Conservation (phyloP, 2,797 vertebrate species). For the Enteromius radiatus region DNA sequence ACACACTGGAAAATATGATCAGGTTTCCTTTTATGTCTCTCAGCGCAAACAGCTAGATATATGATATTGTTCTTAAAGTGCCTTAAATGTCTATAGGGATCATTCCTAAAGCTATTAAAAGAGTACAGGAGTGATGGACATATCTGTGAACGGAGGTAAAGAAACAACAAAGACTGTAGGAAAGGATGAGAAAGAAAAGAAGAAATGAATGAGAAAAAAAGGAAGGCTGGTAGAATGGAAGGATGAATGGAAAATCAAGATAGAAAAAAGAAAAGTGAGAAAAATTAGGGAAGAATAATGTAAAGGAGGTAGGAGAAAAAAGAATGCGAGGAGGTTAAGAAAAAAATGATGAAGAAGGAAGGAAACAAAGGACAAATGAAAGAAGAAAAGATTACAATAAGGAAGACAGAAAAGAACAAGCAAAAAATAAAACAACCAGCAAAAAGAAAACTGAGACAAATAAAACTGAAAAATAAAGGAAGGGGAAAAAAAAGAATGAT, state of each 20-base stretch:
- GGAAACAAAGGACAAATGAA: neutral
- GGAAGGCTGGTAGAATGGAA: neutral
- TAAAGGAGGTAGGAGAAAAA: neutral
- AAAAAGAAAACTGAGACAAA: neutral
- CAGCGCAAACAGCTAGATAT: constrained; percentile 43
- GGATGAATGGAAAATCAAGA: neutral
- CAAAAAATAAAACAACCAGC: neutral
- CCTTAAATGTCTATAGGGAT: constrained; percentile 48
- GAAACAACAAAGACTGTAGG: neutral
- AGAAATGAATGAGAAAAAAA: neutral
- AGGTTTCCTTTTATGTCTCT: constrained; percentile 43
- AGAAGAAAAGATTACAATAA: neutral
- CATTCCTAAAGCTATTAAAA: constrained; percentile 54
- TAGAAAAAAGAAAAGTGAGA: neutral
- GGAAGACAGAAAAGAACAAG: too few species aligned
- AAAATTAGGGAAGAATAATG: neutral
- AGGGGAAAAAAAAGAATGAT: neutral
- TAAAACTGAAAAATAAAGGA: too few species aligned
- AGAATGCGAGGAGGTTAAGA: neutral
- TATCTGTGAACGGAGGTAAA: neutral
- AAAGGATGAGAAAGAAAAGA: neutral
- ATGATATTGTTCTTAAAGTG: constrained; percentile 52
- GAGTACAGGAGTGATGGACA: constrained; percentile 38
- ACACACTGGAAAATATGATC: constrained; percentile 39
- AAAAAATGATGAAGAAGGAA: neutral